Conservation (phyloP, 2,113 vertebrate genomes). For the Hemicordylus capensis region DNA sequence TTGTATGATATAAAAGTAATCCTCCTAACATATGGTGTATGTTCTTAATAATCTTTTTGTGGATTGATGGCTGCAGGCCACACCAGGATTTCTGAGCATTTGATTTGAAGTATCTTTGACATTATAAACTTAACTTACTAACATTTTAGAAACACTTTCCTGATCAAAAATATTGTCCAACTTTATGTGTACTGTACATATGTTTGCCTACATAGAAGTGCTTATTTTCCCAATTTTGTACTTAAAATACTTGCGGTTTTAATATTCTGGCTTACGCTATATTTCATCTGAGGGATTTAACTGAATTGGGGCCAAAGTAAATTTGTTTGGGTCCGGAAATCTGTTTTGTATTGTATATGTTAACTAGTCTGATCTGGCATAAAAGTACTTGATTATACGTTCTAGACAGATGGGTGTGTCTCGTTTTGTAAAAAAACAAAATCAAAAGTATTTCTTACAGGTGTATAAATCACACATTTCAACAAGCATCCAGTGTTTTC, state of each 20-base stretch:
- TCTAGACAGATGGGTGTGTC: background rate
- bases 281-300: rapidly evolving
- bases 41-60: background rate
- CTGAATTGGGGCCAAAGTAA: background rate
- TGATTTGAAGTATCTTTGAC: background rate
- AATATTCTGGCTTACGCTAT: background rate
- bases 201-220: background rate
- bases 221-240: background rate
- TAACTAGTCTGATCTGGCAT: background rate
- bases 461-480: no score
- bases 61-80: background rate
- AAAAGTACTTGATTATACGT: background rate
- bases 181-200: background rate
- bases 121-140: background rate
- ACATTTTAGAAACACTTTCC: background rate
- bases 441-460: no score
- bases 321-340: background rate
- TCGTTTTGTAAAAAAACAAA: no score
- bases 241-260: background rate
- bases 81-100: background rate
- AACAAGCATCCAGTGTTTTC: no score
- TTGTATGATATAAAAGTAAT: background rate
- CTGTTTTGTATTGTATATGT: background rate
- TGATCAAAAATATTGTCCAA: background rate
- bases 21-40: background rate